Percentiles rank a stretch among this genome's conserved stretches.
These are phyloP conservation scores for Papilio dardanus DNA, from an alignment of 1,140 invertebrate species.

Conservation along the genomic window DNA sequence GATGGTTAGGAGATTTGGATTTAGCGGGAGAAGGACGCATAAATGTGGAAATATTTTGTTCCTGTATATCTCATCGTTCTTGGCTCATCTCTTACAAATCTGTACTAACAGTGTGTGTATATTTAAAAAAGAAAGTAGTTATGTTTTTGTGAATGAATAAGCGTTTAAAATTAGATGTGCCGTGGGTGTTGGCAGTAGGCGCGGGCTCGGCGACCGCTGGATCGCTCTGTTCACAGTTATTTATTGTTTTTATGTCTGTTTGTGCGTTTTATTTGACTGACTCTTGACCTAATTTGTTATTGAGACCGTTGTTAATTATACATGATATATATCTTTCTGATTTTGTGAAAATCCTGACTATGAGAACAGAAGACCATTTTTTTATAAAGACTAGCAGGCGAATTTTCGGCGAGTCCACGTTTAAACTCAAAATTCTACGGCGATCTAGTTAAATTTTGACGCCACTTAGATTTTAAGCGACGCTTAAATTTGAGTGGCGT, in stretches of 20 bases:
- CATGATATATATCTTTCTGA: not conserved
- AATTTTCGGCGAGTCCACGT: too few relatives aligned
- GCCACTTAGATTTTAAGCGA: too few relatives aligned
- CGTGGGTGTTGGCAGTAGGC: not conserved
- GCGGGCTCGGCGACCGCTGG: not conserved
- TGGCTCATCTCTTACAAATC: too few relatives aligned
- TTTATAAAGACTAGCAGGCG: too few relatives aligned
- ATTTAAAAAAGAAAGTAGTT: constrained; percentile 17
- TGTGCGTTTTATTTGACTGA: constrained; percentile 13
- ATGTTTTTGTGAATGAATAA: constrained; percentile 32
- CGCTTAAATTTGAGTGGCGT: too few relatives aligned
- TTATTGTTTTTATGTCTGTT: constrained; percentile 26
- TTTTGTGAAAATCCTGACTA: not conserved
- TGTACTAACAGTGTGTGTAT: not conserved
- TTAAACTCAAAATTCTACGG: too few relatives aligned
- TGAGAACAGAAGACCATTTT: too few relatives aligned
- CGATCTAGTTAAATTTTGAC: too few relatives aligned
- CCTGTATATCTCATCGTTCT: too few relatives aligned
- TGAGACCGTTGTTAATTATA: not conserved
- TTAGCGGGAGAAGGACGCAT: too few relatives aligned
- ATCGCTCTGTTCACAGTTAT: not conserved
- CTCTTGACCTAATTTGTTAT: constrained; percentile 1
- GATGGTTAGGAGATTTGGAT: too few relatives aligned
- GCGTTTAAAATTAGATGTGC: constrained; percentile 19
- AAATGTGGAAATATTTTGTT: too few relatives aligned